Percentiles rank a stretch among this genome's conserved stretches.
Conservation (phyloP, 2,797 vertebrate species). For the Brachymystax lenok region DNA sequence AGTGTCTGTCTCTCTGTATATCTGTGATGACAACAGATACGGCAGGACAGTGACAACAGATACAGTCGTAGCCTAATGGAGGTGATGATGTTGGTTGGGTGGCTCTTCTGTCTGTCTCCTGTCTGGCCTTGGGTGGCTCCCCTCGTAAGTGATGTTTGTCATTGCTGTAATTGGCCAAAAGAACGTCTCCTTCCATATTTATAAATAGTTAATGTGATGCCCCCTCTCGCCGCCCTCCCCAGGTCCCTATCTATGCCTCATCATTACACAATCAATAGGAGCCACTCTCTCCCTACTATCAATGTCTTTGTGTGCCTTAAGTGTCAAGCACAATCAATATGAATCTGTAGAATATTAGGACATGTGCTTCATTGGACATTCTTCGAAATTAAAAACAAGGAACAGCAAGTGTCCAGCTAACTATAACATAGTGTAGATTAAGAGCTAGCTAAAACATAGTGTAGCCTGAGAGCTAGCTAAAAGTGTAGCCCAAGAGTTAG, state of each 20-base stretch:
- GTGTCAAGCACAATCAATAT: constrained; percentile 39
- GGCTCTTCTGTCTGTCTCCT: constrained; percentile 22
- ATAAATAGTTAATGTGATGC: constrained; percentile 72
- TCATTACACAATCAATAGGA: constrained; percentile 61
- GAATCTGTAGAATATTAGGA: too few relatives aligned
- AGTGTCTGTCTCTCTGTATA: constrained; percentile 66
- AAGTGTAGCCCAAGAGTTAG: too few relatives aligned
- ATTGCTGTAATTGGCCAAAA: constrained; percentile 62
- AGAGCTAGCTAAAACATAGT: too few relatives aligned
- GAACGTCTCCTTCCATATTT: constrained; percentile 64
- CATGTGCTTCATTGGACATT: too few relatives aligned
- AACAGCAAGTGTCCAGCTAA: too few relatives aligned
- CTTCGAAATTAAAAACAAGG: too few relatives aligned
- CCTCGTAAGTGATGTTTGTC: constrained; percentile 56
- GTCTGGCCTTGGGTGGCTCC: constrained; percentile 54
- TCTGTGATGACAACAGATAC: neutral
- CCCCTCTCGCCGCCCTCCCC: neutral
- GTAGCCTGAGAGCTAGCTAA: too few relatives aligned
- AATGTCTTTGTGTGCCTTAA: constrained; percentile 43
- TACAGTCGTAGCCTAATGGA: constrained; percentile 3
- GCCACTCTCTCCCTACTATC: constrained; percentile 51
- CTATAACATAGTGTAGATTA: too few relatives aligned
- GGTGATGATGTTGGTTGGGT: constrained; percentile 49
- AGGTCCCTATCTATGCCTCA: constrained; percentile 43
- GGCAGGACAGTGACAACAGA: neutral